Base-by-base conservation (phyloP, 2,888 invertebrate genomes). In the Empis livida region DNA sequence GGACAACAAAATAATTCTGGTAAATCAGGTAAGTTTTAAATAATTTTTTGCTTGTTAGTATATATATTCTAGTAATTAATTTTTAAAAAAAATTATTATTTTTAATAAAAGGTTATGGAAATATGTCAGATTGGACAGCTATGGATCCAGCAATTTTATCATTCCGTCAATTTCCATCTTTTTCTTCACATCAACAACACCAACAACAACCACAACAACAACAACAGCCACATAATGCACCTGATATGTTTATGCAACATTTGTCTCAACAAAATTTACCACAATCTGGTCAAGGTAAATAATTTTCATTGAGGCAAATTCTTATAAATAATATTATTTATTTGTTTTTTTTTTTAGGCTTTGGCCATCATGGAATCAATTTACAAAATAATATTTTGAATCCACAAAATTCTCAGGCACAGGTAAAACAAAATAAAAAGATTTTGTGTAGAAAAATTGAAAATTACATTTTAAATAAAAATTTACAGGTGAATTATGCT, bases 71-170 rank as follows among this genome's bases (percentile, higher is more conserved):
- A 3, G 1, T 27, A 23, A 15, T 17, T 16, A n/a, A 11, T 40
- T 30, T 15, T 16, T 40, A 23, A 13, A 17, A 13, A 31, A 48
- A 43, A 40, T 47, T 46, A 17, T 32, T 42, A 30, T n/a, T 47
- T 39, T n/a, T n/a, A n/a, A n/a, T n/a, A 44, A 42, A 49, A 76
- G 75, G 70, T 61, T 71, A 72, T 60, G 68, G 71, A 55, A 73
- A 74, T 61, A 80, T 77, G 70, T 73, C 82, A 57, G 90, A 91
- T 71, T 91, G 91, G 90, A 87, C 90, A 59, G 80, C 87, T 56
- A 79, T 93, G 75, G 94, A 95, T 75, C 92, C 94, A 50, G 93
- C 93, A 56, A 93, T 94, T 57, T 61, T 69, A 54, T 69, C 69
- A 51, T 68, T 65, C 57, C 61, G 69, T 50, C 69, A 69, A 57